These are phyloP conservation scores for Hypomesus transpacificus DNA, from an alignment of 2,113 vertebrate species.

Conservation along the genomic window DNA sequence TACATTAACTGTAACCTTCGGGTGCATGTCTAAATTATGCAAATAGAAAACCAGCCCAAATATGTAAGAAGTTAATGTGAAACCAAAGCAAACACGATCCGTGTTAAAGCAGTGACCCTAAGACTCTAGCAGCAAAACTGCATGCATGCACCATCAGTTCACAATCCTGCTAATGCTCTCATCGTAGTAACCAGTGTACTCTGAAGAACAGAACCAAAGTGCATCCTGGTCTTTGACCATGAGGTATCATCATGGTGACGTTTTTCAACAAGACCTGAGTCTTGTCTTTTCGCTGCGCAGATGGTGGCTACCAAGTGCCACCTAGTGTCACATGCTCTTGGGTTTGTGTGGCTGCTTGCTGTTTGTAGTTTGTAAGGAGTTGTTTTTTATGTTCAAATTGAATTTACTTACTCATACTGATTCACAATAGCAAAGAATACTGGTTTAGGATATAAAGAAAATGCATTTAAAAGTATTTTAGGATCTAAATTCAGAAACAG, in stretches of 20 bases:
- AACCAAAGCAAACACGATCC: constrained; percentile 58
- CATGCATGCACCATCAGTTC: constrained; percentile 42
- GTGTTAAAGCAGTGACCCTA: constrained; percentile 14
- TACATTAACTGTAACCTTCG: too few relatives aligned
- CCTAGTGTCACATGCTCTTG: constrained; percentile 67
- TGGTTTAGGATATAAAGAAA: too few relatives aligned
- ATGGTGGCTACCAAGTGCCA: constrained; percentile 67
- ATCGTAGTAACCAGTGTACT: constrained; percentile 76
- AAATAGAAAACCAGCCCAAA: neutral
- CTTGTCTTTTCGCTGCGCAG: neutral
- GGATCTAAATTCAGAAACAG: too few relatives aligned
- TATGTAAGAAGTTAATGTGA: constrained; percentile 71
- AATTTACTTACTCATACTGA: too few relatives aligned
- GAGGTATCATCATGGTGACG: too few relatives aligned
- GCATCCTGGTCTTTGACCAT: too few relatives aligned
- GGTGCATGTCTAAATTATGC: neutral
- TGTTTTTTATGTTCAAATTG: too few relatives aligned
- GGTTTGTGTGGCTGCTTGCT: neutral
- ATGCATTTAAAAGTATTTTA: too few relatives aligned
- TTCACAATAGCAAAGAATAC: too few relatives aligned
- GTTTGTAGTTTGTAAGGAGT: too few relatives aligned
- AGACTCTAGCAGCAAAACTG: neutral
- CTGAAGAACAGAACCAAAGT: constrained; percentile 39
- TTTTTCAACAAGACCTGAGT: too few relatives aligned
- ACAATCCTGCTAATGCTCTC: constrained; percentile 84